A percentile compares a stretch with the other conserved stretches of the same genome.
These are phyloP conservation scores for human DNA, from an alignment of 2,113 vertebrate genomes.

Conservation along the genomic window GRCh38 chr12:117139501-117140000, in stretches of 20 bases:
- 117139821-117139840: too few species aligned
- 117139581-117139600: not conserved
- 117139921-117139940: too few species aligned
- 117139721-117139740: not conserved
- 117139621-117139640: not conserved
- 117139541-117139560: not conserved
- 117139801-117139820: too few species aligned
- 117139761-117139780: rapidly evolving
- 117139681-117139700: not conserved
- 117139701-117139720: not conserved
- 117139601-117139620: not conserved
- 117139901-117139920: too few species aligned
- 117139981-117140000: too few species aligned
- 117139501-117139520: not conserved
- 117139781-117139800: too few species aligned
- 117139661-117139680: too few species aligned
- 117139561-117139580: rapidly evolving
- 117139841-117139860: too few species aligned
- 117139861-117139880: too few species aligned
- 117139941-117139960: too few species aligned
- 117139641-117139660: rapidly evolving
- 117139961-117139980: too few species aligned
- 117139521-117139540: not conserved
- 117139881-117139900: too few species aligned
- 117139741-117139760: not conserved